Conservation (phyloP, 2,113 vertebrate genomes). For the Odocoileus hemionus region DNA sequence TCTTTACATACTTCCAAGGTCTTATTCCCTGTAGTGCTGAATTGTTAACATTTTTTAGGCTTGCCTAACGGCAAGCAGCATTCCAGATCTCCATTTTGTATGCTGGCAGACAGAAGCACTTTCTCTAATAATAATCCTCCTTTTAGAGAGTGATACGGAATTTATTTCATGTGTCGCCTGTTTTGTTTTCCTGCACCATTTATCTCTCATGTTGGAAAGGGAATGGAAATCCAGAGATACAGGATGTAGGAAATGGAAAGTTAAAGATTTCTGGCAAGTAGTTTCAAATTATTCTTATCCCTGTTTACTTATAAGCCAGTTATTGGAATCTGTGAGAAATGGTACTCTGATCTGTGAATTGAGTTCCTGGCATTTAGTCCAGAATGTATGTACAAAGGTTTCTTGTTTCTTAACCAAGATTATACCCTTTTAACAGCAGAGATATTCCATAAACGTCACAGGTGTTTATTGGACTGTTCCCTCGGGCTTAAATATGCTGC, state of each 20-base stretch:
- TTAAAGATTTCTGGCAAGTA: constrained; percentile 28
- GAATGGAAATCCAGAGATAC: neutral
- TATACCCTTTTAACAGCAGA: neutral
- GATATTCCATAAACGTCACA: neutral
- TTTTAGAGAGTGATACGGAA: neutral
- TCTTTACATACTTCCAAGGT: neutral
- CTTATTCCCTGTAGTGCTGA: neutral
- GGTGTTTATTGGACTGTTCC: neutral
- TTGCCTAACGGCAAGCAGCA: neutral
- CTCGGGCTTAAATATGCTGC: neutral
- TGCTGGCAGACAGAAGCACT: neutral
- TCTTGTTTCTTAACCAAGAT: neutral
- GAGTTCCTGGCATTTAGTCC: neutral
- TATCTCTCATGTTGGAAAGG: neutral
- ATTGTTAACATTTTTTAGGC: constrained; percentile 19
- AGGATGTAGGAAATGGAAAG: neutral
- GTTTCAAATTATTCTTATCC: constrained; percentile 15
- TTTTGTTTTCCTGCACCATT: neutral
- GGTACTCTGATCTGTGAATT: neutral
- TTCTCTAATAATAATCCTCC: neutral
- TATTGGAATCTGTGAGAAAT: neutral
- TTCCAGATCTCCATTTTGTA: constrained; percentile 46
- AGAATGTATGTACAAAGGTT: neutral
- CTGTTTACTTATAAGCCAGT: constrained; percentile 13
- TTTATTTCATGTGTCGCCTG: neutral